Conservation (phyloP, 1,140 invertebrate species). For the Solenopsis invicta region DNA sequence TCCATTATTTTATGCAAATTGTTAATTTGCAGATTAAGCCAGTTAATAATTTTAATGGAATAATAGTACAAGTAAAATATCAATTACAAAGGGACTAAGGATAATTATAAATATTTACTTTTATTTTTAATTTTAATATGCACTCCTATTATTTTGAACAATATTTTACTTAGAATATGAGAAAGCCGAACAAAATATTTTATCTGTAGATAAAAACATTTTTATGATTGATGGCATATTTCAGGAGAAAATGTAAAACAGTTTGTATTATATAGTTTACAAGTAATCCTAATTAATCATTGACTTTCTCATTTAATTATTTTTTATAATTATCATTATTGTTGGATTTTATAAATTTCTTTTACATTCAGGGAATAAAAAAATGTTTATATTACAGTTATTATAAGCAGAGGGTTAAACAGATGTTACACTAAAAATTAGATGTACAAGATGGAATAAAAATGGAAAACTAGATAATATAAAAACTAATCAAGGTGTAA, state of each 20-base stretch:
- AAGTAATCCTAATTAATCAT: constrained; percentile 63
- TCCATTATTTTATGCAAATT: constrained; percentile 48
- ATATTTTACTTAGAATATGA: constrained; percentile 62
- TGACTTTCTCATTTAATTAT: constrained; percentile 31
- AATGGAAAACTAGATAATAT: constrained; percentile 67
- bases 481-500: constrained; percentile 55
- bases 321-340: constrained; percentile 78
- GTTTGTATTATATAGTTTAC: constrained; percentile 63
- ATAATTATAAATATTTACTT: constrained; percentile 56
- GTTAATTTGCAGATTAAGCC: constrained; percentile 50
- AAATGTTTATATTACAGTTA: constrained; percentile 80
- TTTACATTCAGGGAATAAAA: constrained; percentile 72
- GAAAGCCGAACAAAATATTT: constrained; percentile 46
- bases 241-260: constrained; percentile 63
- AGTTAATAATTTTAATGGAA: constrained; percentile 64
- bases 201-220: constrained; percentile 47
- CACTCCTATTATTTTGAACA: constrained; percentile 39
- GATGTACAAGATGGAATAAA: constrained; percentile 58
- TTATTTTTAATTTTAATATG: constrained; percentile 53
- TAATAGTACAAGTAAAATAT: constrained; percentile 63
- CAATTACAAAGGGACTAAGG: constrained; percentile 60
- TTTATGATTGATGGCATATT: constrained; percentile 62
- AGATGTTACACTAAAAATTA: constrained; percentile 76
- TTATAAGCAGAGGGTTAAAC: constrained; percentile 76
- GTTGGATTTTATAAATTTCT: constrained; percentile 81